phyloP scores from a whole-genome alignment of 1,140 invertebrate species.

The Brachystomella parvula region DNA sequence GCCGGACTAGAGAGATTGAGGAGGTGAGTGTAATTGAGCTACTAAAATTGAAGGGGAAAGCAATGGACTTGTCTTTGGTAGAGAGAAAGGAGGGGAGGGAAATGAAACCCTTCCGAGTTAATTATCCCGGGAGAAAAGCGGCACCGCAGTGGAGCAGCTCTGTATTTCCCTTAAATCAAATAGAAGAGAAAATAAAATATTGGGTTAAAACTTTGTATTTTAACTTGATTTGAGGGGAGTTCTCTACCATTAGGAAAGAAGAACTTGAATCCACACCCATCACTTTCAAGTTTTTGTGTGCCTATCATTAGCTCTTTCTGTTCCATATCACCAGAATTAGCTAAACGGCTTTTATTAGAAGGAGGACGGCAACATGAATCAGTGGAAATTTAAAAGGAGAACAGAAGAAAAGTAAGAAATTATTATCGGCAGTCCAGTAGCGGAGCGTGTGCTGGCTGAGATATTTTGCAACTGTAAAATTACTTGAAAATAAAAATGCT shows the following conservation, averaged over 20 bases:
- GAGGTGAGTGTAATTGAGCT: neutral
- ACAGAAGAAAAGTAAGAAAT: no score
- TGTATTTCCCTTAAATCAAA: conserved; percentile 24
- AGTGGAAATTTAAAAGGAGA: no score
- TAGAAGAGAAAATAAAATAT: neutral
- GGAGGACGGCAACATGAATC: no score
- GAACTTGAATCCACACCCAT: neutral
- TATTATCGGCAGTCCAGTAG: no score
- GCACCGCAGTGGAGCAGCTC: conserved; percentile 3
- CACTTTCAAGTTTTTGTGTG: conserved; percentile 14
- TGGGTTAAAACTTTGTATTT: neutral
- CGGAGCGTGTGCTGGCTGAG: no score
- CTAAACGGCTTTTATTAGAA: neutral
- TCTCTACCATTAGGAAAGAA: neutral
- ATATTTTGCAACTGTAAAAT: no score
- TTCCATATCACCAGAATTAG: neutral
- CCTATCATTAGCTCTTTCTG: conserved; percentile 21
- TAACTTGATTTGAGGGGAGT: conserved; percentile 4
- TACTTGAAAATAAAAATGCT: no score
- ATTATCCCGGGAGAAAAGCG: conserved; percentile 31
- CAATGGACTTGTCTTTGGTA: no score
- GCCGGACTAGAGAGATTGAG: no score
- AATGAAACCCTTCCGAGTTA: conserved; percentile 26
- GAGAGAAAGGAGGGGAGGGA: no score
- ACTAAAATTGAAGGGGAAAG: neutral